A percentile compares a stretch with the other conserved stretches of the same genome.
Conservation (phyloP, 2,113 vertebrate genomes). For the Prionailurus viverrinus region DNA sequence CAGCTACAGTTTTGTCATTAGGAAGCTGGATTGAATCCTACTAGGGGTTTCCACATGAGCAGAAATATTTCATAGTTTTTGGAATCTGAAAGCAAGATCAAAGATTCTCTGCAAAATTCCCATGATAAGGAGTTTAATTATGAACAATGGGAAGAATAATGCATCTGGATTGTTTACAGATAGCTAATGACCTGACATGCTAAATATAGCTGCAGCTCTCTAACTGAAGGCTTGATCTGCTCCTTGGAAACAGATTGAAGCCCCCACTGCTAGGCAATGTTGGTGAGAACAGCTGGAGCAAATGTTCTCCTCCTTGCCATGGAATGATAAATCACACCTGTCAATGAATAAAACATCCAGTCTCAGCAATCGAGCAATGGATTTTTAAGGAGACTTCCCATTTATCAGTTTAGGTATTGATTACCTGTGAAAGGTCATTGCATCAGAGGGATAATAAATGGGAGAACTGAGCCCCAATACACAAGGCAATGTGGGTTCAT, state of each 20-base stretch:
- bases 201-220: conserved; percentile 79
- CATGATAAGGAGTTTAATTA: conserved; percentile 81
- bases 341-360: conserved; percentile 83
- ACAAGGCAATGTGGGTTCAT: conserved; percentile 51
- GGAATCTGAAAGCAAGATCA: conserved; percentile 58
- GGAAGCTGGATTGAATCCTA: not conserved
- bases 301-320: conserved; percentile 77
- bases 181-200: conserved; percentile 75
- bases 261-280: conserved; percentile 51
- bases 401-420: conserved; percentile 87
- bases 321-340: conserved; percentile 85
- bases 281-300: conserved; percentile 81
- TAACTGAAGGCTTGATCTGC: conserved; percentile 66
- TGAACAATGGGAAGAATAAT: conserved; percentile 77
- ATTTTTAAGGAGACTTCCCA: conserved; percentile 85
- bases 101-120: conserved; percentile 65
- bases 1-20: not conserved
- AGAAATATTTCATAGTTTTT: not conserved
- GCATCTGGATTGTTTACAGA: conserved; percentile 82
- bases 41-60: not conserved
- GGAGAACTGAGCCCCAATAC: conserved; percentile 66
- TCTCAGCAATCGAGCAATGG: conserved; percentile 83
- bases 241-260: conserved; percentile 66
- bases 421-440: conserved; percentile 83
- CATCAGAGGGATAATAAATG: conserved; percentile 81